These are phyloP conservation scores for Thalassoma bifasciatum DNA, from an alignment of 2,113 vertebrate species.

Conservation along the genomic window DNA sequence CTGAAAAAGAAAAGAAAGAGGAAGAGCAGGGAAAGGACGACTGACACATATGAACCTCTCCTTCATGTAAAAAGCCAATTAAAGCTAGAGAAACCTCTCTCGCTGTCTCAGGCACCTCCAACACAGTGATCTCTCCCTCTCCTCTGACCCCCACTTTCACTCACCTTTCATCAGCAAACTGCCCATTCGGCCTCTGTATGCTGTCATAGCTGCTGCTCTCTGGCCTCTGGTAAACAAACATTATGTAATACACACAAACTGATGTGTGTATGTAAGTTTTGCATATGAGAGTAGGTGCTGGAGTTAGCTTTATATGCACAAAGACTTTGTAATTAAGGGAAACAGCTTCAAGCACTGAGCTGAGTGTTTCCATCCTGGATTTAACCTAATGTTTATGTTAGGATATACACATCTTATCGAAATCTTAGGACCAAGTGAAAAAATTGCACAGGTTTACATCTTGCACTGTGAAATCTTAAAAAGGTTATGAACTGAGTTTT, in stretches of 20 bases:
- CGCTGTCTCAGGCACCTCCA: slow-evolving; percentile 51
- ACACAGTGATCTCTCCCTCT: slow-evolving; percentile 46
- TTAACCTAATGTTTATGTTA: slow-evolving; percentile 48
- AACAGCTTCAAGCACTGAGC: slow-evolving; percentile 35
- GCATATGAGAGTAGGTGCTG: slow-evolving; percentile 28
- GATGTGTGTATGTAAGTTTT: slow-evolving; percentile 5
- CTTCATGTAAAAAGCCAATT: slow-evolving; percentile 75
- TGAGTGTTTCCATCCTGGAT: slow-evolving; percentile 49
- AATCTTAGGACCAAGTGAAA: too few species aligned
- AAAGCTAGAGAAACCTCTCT: slow-evolving; percentile 60
- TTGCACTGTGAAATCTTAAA: too few species aligned
- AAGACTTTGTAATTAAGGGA: slow-evolving; percentile 56
- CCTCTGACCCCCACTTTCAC: slow-evolving; percentile 31
- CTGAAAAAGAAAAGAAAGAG: slow-evolving; percentile 22
- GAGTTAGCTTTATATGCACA: slow-evolving; percentile 50
- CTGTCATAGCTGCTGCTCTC: slow-evolving; percentile 31
- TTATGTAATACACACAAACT: slow-evolving; percentile 52
- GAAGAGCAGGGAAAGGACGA: slow-evolving; percentile 28
- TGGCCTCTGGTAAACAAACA: slow-evolving; percentile 55
- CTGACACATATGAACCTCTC: slow-evolving; percentile 64
- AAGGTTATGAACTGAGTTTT: too few species aligned
- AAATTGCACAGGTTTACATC: too few species aligned
- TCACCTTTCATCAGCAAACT: slow-evolving; percentile 52
- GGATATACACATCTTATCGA: too few species aligned
- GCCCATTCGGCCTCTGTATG: slow-evolving; percentile 24